These are phyloP conservation scores for Onychorhynchus coronatus DNA, from an alignment of 2,113 vertebrate species.

Conservation along the genomic window DNA sequence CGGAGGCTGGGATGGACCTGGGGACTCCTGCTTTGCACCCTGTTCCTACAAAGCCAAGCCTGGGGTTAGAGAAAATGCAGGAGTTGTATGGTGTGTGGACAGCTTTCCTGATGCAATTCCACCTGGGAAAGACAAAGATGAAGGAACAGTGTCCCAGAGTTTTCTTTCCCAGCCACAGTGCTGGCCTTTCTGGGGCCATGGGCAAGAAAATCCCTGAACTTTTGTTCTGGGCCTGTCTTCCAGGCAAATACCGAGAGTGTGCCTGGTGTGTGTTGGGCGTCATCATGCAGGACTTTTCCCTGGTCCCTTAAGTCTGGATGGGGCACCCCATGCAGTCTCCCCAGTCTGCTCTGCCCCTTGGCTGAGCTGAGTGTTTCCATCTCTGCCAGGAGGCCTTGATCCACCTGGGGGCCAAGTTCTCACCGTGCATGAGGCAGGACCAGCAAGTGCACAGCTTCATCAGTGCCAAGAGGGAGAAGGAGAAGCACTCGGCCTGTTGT, in stretches of 20 bases:
- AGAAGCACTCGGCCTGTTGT: conserved; percentile 93
- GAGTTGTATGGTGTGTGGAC: neutral
- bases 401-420: conserved; percentile 97
- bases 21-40: neutral
- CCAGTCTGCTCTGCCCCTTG: neutral
- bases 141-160: fast-evolving
- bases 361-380: neutral
- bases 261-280: neutral
- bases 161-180: neutral
- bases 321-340: neutral
- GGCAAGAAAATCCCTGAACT: neutral
- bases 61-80: neutral
- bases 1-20: neutral
- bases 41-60: neutral
- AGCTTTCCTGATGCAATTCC: neutral
- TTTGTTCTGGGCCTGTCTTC: neutral
- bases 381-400: conserved; percentile 90
- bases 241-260: neutral
- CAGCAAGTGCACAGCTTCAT: conserved; percentile 91
- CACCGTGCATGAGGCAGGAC: conserved; percentile 97
- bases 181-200: neutral
- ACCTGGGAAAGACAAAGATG: neutral
- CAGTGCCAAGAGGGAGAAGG: conserved; percentile 81
- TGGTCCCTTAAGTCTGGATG: neutral
- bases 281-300: neutral